These are phyloP conservation scores for Drosophila lowei DNA, from an alignment of 1,140 invertebrate genomes.

Conservation along the genomic window DNA sequence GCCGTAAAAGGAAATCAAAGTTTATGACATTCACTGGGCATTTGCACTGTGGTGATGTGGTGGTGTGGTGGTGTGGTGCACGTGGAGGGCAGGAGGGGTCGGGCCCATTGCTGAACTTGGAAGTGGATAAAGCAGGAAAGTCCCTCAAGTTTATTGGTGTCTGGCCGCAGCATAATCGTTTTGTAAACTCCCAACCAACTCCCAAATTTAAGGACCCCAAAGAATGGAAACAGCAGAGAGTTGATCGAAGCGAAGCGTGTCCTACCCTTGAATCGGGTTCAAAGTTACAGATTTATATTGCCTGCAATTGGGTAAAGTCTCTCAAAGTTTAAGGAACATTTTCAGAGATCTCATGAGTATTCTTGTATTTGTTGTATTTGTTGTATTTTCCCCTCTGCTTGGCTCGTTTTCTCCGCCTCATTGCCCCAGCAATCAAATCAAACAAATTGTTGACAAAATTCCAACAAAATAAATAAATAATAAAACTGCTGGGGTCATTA, in stretches of 20 bases:
- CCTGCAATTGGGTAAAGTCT: too few relatives aligned
- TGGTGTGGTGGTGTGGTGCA: too few relatives aligned
- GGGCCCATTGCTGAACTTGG: not conserved
- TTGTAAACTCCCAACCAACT: not conserved
- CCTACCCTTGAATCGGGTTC: not conserved
- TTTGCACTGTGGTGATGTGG: constrained; percentile 28
- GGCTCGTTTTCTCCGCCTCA: constrained; percentile 1
- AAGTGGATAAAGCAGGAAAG: constrained; percentile 24
- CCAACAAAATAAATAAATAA: constrained; percentile 60
- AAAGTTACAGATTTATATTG: not conserved
- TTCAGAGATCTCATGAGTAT: too few relatives aligned
- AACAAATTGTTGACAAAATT: constrained; percentile 81
- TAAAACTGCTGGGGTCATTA: constrained; percentile 56
- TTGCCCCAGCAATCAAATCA: constrained; percentile 62
- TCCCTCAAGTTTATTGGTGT: constrained; percentile 33
- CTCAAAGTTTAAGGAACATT: too few relatives aligned
- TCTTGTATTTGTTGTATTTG: too few relatives aligned
- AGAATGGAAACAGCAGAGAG: too few relatives aligned
- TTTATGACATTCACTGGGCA: constrained; percentile 72
- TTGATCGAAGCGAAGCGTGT: too few relatives aligned
- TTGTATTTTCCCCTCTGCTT: not conserved
- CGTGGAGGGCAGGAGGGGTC: not conserved
- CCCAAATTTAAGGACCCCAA: too few relatives aligned
- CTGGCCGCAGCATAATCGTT: constrained; percentile 1
- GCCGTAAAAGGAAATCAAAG: constrained; percentile 69